Evolutionary conservation across 2,888 invertebrate species (phyloP), one percentile per base, ranked within the genome.

Genomic region (Metalampra italica): DNA sequence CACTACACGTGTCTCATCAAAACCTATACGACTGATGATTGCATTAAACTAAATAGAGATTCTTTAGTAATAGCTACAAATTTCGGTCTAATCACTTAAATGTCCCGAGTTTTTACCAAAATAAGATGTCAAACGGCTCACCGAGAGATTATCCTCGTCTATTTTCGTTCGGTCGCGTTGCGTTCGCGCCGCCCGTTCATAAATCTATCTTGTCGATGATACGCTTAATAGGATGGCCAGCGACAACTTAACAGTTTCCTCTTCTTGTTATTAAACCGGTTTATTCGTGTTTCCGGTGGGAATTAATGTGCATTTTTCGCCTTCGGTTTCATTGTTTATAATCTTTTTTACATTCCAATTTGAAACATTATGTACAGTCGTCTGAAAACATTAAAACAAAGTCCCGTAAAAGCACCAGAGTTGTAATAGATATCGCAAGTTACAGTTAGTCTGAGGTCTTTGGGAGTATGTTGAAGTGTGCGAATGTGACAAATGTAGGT

Each of bases 211-310:
- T 66, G 70, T 75, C 75, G 72, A 75, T 75, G 74, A 68, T 67
- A 70, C 73, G 69, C 63, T 68, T 79, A 75, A 83, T 80, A 77
- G 75, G 64, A 60, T 64, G 66, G 63, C 60, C 66, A 74, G 67
- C 71, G 87, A 87, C 85, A 85, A 80, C 69, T 86, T 87, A 82
- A 87, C 86, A 78, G 84, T 78, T 85, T 87, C 84, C 85, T 79
- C 71, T 74, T 66, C 64, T 71, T 75, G 69, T 48, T 41, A 53
- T 39, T 53, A 41, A 46, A 39, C 42, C 46, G 39, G 49, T 50
- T 47, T 45, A 50, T 41, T 45, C 47, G 42, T 50, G 48, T 50
- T 56, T 60, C 59, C 59, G 54, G 57, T 54, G 50, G 49, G 52
- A 56, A 50, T 43, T 52, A 51, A 50, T 54, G 46, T 51, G 42